phyloP scores from a whole-genome alignment of 92 coral and sea anemone species.

The Umimayanthus kanabou region DNA sequence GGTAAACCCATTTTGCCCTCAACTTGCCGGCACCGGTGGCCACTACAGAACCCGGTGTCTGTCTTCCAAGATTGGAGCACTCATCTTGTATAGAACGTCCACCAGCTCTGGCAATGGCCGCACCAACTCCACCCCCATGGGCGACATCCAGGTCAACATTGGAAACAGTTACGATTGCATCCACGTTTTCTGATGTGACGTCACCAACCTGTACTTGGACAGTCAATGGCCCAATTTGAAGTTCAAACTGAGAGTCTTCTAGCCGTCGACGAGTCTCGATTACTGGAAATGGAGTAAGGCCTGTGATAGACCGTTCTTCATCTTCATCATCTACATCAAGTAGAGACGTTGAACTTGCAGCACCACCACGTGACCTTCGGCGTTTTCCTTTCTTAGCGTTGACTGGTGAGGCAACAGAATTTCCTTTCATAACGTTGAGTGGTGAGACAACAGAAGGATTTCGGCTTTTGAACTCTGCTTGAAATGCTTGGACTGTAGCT shows the following conservation, averaged over 20 bases:
- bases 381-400: neutral
- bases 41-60: slow-evolving; percentile 33
- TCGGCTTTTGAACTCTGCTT: slow-evolving; percentile 55
- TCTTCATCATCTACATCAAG: neutral
- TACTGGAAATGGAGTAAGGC: neutral
- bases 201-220: slow-evolving; percentile 72
- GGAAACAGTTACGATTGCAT: slow-evolving; percentile 73
- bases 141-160: slow-evolving; percentile 48
- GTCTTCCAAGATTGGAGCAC: neutral
- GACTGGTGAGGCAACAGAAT: neutral
- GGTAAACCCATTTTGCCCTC: slow-evolving; percentile 48
- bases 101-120: slow-evolving; percentile 62
- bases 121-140: slow-evolving; percentile 59
- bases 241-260: slow-evolving; percentile 21
- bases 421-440: neutral
- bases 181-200: slow-evolving; percentile 70
- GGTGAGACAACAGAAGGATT: neutral
- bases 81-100: slow-evolving; percentile 63
- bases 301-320: neutral
- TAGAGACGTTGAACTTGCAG: neutral
- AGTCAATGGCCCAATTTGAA: slow-evolving; percentile 43
- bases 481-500: slow-evolving; percentile 59
- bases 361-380: neutral
- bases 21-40: slow-evolving; percentile 63
- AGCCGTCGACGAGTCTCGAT: neutral